Evolutionary conservation across 2,113 vertebrate genomes (phyloP).

Genomic region (Apteryx owenii): DNA sequence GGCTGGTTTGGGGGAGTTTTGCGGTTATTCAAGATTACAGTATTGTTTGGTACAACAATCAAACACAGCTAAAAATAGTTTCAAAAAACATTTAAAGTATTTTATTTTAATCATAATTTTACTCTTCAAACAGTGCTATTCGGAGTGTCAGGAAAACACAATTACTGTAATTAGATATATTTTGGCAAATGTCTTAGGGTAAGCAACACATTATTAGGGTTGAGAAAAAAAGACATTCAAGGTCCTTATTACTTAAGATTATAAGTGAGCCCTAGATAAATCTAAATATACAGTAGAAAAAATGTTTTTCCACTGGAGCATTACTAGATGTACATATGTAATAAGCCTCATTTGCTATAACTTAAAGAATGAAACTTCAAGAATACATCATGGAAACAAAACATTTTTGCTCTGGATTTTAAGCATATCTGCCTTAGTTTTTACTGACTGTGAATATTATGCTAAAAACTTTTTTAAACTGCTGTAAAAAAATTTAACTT

Average conservation of each 20-base stretch:
- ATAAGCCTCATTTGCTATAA: neutral
- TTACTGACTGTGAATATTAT: constrained; percentile 2
- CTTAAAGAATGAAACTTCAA: neutral
- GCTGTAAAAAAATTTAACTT: neutral
- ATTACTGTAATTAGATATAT: neutral
- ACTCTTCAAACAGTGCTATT: neutral
- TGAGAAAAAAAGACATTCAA: neutral
- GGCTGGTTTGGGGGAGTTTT: neutral
- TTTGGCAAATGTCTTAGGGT: neutral
- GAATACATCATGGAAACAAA: neutral
- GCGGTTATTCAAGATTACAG: neutral
- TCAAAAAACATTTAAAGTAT: neutral
- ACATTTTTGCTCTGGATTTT: neutral
- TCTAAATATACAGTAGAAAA: neutral
- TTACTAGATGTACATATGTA: neutral
- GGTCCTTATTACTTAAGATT: neutral
- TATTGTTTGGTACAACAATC: neutral
- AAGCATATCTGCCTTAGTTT: neutral
- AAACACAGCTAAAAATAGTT: neutral
- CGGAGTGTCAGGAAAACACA: neutral
- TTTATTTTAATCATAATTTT: neutral
- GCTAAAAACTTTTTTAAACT: neutral
- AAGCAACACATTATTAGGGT: neutral
- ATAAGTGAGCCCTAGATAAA: neutral
- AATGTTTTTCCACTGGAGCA: neutral